Percentiles rank a stretch among this genome's conserved stretches.
phyloP scores from a whole-genome alignment of 1,140 invertebrate species.

The Listronotus bonariensis region DNA sequence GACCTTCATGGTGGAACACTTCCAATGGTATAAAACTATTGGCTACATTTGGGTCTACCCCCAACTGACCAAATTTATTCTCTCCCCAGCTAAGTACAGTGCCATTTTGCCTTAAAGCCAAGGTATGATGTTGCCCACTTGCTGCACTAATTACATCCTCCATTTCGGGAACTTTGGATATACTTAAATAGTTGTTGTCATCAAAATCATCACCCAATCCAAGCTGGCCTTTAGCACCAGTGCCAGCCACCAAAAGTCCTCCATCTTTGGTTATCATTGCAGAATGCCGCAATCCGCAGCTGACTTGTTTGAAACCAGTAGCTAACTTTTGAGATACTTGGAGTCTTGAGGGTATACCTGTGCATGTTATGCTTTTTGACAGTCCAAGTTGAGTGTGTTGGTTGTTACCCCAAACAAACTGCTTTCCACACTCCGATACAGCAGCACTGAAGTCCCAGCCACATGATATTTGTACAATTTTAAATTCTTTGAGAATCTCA shows the following conservation, averaged over 20 bases:
- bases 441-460: slow-evolving; percentile 76
- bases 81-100: slow-evolving; percentile 72
- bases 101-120: slow-evolving; percentile 63
- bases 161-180: slow-evolving; percentile 62
- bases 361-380: slow-evolving; percentile 58
- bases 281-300: slow-evolving; percentile 71
- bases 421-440: slow-evolving; percentile 64
- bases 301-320: slow-evolving; percentile 53
- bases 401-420: slow-evolving; percentile 80
- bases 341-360: slow-evolving; percentile 55
- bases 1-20: slow-evolving; percentile 53
- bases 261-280: slow-evolving; percentile 68
- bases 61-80: slow-evolving; percentile 75
- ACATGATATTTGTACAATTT: slow-evolving; percentile 65
- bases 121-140: slow-evolving; percentile 76
- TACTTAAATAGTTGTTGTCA: slow-evolving; percentile 58
- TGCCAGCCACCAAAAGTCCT: slow-evolving; percentile 65
- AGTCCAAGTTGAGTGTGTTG: slow-evolving; percentile 73
- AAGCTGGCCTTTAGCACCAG: slow-evolving; percentile 68
- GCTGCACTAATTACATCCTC: slow-evolving; percentile 61
- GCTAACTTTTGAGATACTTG: slow-evolving; percentile 54
- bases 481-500: slow-evolving; percentile 61
- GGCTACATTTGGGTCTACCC: slow-evolving; percentile 58
- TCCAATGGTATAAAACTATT: slow-evolving; percentile 60
- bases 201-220: slow-evolving; percentile 61